A percentile compares a stretch with the other conserved stretches of the same genome.
Conservation (phyloP, 2,797 vertebrate species). For the Scolopax bukidnonensis region DNA sequence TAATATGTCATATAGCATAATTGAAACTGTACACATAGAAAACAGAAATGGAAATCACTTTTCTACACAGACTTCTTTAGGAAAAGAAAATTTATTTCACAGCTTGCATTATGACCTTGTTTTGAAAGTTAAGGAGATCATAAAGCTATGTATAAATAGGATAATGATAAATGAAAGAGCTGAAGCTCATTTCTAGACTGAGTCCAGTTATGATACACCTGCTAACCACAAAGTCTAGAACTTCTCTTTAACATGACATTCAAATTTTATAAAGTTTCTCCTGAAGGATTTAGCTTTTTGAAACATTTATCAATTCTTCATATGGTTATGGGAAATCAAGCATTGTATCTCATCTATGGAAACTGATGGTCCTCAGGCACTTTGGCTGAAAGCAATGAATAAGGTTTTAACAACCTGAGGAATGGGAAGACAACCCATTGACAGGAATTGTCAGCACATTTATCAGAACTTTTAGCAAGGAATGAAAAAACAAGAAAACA, state of each 20-base stretch:
- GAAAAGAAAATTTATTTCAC: neutral
- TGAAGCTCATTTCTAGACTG: neutral
- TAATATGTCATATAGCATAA: neutral
- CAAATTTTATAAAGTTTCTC: neutral
- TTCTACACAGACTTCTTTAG: neutral
- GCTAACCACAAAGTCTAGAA: neutral
- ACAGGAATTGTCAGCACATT: neutral
- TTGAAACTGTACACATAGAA: neutral
- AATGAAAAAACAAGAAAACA: neutral
- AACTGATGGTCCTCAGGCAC: neutral
- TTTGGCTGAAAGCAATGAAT: neutral
- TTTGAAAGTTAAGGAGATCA: neutral
- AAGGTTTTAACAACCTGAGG: neutral
- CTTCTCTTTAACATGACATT: neutral
- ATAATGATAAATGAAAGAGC: neutral
- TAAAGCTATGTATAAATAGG: neutral
- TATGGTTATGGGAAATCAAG: neutral
- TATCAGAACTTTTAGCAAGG: neutral
- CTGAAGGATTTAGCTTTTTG: neutral
- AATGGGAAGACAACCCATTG: neutral
- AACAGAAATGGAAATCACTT: neutral
- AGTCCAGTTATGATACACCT: neutral
- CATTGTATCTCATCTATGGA: neutral
- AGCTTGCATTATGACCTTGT: neutral
- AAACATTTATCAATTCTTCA: neutral